These are phyloP conservation scores for Rissa tridactyla DNA, from an alignment of 2,113 vertebrate species.

Conservation along the genomic window DNA sequence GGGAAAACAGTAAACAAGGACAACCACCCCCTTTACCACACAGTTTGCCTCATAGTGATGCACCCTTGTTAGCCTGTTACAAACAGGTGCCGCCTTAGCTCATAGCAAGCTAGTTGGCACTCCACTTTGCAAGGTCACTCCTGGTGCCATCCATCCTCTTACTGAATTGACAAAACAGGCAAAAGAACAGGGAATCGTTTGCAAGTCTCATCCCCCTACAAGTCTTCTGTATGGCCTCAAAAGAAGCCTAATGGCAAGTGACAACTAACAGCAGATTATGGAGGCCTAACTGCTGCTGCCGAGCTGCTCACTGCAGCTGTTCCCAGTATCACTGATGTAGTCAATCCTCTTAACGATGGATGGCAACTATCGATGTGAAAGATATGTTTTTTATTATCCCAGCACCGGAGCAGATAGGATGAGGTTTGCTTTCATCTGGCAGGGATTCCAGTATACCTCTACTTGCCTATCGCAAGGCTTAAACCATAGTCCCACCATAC, in stretches of 20 bases:
- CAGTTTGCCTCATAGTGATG: not conserved
- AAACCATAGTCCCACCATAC: accelerated
- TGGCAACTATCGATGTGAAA: not conserved
- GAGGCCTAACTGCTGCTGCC: not conserved
- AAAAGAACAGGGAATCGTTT: not conserved
- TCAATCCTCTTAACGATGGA: not conserved
- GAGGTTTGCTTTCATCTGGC: not conserved
- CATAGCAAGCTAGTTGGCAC: not conserved
- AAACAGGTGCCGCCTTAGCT: no score
- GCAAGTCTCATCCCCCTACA: not conserved
- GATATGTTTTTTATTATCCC: not conserved
- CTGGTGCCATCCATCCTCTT: not conserved
- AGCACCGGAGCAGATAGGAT: not conserved
- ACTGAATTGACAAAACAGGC: not conserved
- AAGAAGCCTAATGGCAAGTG: not conserved
- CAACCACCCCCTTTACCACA: not conserved
- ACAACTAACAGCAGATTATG: not conserved
- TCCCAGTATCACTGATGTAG: not conserved
- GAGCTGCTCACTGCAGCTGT: accelerated
- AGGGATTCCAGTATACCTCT: not conserved
- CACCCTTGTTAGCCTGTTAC: not conserved
- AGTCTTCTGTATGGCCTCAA: not conserved
- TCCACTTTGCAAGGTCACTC: not conserved
- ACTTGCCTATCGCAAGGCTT: not conserved
- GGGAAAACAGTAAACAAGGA: not conserved